A percentile compares a stretch with the other conserved stretches of the same genome.
These are phyloP conservation scores for Nycticebus coucang DNA, from an alignment of 2,113 vertebrate species.

Conservation along the genomic window DNA sequence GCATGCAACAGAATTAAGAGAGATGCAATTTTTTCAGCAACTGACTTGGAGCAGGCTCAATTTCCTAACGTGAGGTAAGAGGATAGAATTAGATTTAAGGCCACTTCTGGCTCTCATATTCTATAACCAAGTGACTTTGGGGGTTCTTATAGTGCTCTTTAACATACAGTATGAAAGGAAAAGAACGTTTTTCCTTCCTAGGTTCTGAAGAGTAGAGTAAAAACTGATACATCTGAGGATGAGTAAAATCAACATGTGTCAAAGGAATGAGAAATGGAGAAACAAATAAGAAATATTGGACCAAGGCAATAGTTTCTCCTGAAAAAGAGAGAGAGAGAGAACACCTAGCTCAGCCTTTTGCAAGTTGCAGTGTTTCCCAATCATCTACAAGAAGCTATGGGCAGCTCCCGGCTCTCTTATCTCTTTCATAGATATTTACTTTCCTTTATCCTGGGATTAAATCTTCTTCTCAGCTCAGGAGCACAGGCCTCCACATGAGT, in stretches of 20 bases:
- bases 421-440: conserved; percentile 55
- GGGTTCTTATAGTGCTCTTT: neutral
- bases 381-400: neutral
- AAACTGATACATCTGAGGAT: neutral
- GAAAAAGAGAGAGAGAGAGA: neutral
- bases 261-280: neutral
- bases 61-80: conserved; percentile 18
- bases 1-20: neutral
- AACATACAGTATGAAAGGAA: neutral
- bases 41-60: neutral
- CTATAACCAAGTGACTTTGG: neutral
- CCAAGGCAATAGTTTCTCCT: neutral
- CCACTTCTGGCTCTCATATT: neutral
- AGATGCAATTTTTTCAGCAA: neutral
- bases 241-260: neutral
- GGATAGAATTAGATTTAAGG: neutral
- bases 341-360: neutral
- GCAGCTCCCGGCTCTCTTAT: conserved; percentile 43
- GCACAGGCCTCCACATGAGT: neutral
- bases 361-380: neutral
- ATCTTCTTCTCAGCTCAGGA: conserved; percentile 40
- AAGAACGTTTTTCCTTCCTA: too few relatives aligned
- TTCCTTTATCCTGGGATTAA: conserved; percentile 64
- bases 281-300: conserved; percentile 38
- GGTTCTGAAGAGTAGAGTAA: neutral